Conservation (phyloP, 2,797 vertebrate genomes). For the Spinus pinus region DNA sequence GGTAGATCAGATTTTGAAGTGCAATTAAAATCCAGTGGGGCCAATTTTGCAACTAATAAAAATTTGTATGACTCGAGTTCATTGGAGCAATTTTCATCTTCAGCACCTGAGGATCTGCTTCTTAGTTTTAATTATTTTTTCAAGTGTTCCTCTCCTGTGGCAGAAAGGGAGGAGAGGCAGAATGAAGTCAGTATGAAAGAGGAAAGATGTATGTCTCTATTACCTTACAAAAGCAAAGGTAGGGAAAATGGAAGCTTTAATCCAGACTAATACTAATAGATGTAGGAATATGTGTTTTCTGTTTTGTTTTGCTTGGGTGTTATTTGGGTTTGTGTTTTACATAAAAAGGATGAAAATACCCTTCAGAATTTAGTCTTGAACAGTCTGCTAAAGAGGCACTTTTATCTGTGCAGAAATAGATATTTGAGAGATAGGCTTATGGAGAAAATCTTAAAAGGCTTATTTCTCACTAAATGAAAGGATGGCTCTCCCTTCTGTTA, state of each 20-base stretch:
- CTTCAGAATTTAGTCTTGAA: neutral
- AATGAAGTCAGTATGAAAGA: neutral
- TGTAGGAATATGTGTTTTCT: neutral
- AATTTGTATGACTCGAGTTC: neutral
- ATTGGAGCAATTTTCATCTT: neutral
- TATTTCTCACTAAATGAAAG: neutral
- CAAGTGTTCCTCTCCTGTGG: neutral
- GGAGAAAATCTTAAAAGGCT: neutral
- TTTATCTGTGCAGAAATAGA: neutral
- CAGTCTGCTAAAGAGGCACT: neutral
- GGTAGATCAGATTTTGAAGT: neutral
- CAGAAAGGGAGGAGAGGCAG: neutral
- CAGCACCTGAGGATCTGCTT: neutral
- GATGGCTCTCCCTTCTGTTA: neutral
- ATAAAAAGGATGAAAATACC: neutral
- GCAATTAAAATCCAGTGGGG: conserved; percentile 1
- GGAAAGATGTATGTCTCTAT: neutral
- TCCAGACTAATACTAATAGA: neutral
- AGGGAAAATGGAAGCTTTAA: neutral
- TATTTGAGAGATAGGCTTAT: neutral
- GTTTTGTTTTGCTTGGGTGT: neutral
- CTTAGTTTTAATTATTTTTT: neutral
- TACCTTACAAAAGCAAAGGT: neutral
- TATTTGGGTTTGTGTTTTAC: neutral
- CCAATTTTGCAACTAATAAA: neutral